phyloP scores from a whole-genome alignment of 2,113 vertebrate species.

The Saiga tatarica region DNA sequence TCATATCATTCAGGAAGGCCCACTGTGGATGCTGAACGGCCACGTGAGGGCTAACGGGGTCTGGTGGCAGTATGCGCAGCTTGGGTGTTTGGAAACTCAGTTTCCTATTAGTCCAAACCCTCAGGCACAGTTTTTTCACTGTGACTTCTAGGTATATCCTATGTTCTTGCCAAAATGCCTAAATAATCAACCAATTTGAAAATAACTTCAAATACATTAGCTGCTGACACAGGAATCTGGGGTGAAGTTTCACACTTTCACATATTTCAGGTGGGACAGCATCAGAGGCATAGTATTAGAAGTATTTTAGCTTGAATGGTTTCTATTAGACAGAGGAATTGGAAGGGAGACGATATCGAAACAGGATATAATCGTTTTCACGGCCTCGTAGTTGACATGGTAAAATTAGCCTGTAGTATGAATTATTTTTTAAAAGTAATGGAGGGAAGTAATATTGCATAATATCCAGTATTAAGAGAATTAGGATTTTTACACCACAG shows the following conservation, averaged over 20 bases:
- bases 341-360: not conserved
- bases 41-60: not conserved
- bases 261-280: not conserved
- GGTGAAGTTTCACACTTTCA: not conserved
- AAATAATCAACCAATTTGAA: not conserved
- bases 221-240: not conserved
- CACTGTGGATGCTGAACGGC: not conserved
- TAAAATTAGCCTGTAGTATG: not conserved
- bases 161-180: not conserved
- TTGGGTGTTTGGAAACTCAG: not conserved
- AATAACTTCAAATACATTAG: not conserved
- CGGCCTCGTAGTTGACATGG: not conserved
- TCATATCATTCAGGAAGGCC: not conserved
- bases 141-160: not conserved
- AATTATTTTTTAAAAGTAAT: not conserved
- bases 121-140: not conserved
- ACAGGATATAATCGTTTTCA: not conserved
- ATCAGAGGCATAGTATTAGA: not conserved
- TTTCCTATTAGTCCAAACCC: not conserved
- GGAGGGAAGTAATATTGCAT: not conserved
- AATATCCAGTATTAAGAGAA: not conserved
- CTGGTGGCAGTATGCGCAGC: not conserved
- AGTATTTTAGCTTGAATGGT: not conserved
- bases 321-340: not conserved
- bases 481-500: not conserved